These are phyloP conservation scores for Drosophila orosa DNA, from an alignment of 1,140 invertebrate species.

Conservation along the genomic window DNA sequence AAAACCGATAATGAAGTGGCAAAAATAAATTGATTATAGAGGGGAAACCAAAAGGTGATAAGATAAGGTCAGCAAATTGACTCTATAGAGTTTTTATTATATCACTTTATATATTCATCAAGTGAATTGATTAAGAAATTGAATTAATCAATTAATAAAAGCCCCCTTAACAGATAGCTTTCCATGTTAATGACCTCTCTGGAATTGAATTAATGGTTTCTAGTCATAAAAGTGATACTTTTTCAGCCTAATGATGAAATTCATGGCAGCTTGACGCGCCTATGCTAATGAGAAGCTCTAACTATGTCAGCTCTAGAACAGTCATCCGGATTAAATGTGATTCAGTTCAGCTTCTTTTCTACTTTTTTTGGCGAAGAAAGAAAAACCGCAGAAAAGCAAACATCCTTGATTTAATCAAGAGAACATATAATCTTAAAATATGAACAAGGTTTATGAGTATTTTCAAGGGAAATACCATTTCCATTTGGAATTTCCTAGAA, in stretches of 20 bases:
- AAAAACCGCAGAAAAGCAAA: constrained; percentile 42
- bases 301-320: constrained; percentile 29
- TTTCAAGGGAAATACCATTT: constrained; percentile 26
- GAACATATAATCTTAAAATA: neutral
- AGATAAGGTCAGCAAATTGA: constrained; percentile 23
- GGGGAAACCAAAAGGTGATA: constrained; percentile 10
- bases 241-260: constrained; percentile 35
- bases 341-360: constrained; percentile 20
- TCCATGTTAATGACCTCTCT: constrained; percentile 23
- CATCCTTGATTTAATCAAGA: constrained; percentile 38
- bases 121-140: constrained; percentile 12
- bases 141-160: constrained; percentile 8
- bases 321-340: constrained; percentile 41
- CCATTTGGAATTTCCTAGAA: constrained; percentile 30
- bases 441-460: constrained; percentile 3
- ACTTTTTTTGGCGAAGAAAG: constrained; percentile 10
- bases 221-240: constrained; percentile 11
- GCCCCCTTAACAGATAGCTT: neutral
- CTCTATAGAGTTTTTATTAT: neutral
- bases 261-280: constrained; percentile 20
- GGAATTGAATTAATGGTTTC: neutral
- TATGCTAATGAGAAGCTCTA: constrained; percentile 38
- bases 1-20: constrained; percentile 14
- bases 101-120: neutral
- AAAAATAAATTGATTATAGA: constrained; percentile 24